A percentile compares a stretch with the other conserved stretches of the same genome.
These are phyloP conservation scores for Phyllotreta cruciferae DNA, from an alignment of 2,888 invertebrate species.

Conservation along the genomic window DNA sequence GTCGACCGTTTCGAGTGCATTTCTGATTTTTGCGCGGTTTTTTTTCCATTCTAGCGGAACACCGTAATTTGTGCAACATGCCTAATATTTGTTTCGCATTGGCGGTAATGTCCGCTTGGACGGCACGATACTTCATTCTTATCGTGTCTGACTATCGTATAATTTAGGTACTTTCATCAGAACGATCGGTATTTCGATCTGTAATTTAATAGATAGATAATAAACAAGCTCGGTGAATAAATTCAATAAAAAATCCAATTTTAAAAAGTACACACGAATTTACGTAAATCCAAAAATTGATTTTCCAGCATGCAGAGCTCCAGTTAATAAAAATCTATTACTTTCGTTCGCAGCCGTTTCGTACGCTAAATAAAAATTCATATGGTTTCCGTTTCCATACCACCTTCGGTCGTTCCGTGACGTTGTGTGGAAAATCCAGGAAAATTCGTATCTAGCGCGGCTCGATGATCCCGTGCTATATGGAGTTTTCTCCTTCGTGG, in stretches of 20 bases:
- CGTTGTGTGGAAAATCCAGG: constrained; percentile 44
- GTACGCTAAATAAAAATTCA: constrained; percentile 12
- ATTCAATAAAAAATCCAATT: no score
- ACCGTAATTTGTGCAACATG: constrained; percentile 58
- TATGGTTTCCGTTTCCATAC: constrained; percentile 21
- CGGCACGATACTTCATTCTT: constrained; percentile 17
- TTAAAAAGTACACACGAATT: no score
- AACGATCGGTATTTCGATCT: no score
- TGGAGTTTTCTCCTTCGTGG: constrained; percentile 43
- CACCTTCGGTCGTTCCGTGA: constrained; percentile 28
- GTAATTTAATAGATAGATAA: no score
- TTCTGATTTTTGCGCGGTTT: constrained; percentile 49
- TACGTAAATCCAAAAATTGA: no score
- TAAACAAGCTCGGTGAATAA: no score
- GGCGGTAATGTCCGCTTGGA: constrained; percentile 27
- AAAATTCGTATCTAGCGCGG: constrained; percentile 43
- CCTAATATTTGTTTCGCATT: constrained; percentile 57
- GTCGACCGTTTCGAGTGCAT: constrained; percentile 52
- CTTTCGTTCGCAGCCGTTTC: no score
- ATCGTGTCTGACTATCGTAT: constrained; percentile 21
- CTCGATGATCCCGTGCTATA: constrained; percentile 45
- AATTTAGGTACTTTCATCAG: constrained; percentile 5
- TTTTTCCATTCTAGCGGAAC: constrained; percentile 50
- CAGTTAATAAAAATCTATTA: no score
- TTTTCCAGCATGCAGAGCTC: no score